Evolutionary conservation across 2,797 vertebrate genomes (phyloP).

Genomic region (Rhabdomys pumilio): DNA sequence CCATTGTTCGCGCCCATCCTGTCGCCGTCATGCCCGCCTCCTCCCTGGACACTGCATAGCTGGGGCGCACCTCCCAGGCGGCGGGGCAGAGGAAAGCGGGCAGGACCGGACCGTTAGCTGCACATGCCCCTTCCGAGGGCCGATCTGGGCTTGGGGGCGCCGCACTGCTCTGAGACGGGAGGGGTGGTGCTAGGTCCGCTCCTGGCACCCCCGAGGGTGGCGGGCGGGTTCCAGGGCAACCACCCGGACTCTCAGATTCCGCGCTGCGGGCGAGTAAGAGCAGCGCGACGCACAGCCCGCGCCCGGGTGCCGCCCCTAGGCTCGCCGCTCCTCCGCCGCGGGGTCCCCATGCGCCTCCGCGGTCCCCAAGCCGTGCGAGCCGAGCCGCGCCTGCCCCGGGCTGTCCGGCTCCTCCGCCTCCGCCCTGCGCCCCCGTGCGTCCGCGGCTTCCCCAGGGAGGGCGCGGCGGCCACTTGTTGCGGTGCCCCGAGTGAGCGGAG

Average conservation of each 20-base stretch:
- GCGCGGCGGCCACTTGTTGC: conserved; percentile 87
- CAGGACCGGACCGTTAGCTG: conserved; percentile 70
- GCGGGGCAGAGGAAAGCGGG: conserved; percentile 67
- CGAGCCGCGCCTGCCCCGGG: background rate
- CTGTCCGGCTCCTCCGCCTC: conserved; percentile 37
- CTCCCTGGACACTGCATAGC: conserved; percentile 81
- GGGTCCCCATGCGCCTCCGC: conserved; percentile 81
- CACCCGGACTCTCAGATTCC: conserved; percentile 63
- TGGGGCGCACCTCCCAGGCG: conserved; percentile 80
- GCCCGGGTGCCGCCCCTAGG: conserved; percentile 76
- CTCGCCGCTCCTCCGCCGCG: conserved; percentile 78
- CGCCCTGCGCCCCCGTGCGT: conserved; percentile 40
- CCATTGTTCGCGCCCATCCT: conserved; percentile 99
- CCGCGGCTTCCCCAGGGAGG: conserved; percentile 79
- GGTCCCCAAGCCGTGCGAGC: conserved; percentile 34
- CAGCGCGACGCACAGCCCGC: conserved; percentile 69
- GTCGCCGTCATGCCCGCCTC: conserved; percentile 94
- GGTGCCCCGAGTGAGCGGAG: conserved; percentile 46
- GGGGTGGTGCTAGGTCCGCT: background rate
- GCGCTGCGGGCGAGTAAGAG: conserved; percentile 31
- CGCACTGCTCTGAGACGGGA: background rate
- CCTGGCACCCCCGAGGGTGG: background rate
- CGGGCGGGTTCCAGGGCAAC: background rate
- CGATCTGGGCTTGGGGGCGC: conserved; percentile 1
- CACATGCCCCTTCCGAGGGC: conserved; percentile 65